These are phyloP conservation scores for Drosophila watanabei DNA, from an alignment of 1,140 invertebrate genomes.

Conservation along the genomic window DNA sequence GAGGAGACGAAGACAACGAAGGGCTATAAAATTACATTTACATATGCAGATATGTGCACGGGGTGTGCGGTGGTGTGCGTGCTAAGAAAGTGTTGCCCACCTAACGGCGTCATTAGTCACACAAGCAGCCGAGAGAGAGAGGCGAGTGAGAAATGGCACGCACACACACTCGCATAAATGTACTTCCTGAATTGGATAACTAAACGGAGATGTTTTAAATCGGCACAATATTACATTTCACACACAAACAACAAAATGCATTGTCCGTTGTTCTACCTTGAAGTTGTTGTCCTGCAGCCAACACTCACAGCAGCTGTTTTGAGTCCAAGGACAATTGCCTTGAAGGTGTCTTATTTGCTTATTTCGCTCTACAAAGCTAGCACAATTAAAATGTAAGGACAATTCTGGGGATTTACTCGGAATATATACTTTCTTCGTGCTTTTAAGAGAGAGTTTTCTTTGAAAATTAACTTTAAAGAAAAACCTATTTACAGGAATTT, in stretches of 20 bases:
- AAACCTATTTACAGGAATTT: too few relatives aligned
- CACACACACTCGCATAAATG: slow-evolving; percentile 33
- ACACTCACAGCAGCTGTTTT: slow-evolving; percentile 3
- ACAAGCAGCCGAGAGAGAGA: slow-evolving; percentile 6
- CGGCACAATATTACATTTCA: slow-evolving; percentile 13
- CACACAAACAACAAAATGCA: slow-evolving; percentile 12
- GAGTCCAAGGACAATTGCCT: slow-evolving; percentile 21
- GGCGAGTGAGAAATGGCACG: slow-evolving; percentile 17
- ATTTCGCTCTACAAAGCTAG: not conserved
- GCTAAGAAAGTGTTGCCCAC: slow-evolving; percentile 68
- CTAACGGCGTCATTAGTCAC: slow-evolving; percentile 58
- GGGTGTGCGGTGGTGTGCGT: slow-evolving; percentile 6
- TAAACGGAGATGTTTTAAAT: slow-evolving; percentile 26
- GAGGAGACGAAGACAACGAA: slow-evolving; percentile 8
- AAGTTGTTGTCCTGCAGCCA: slow-evolving; percentile 3
- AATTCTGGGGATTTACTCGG: not conserved
- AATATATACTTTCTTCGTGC: not conserved
- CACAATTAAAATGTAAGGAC: slow-evolving; percentile 12
- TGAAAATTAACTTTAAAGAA: too few relatives aligned
- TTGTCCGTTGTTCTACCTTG: slow-evolving; percentile 11
- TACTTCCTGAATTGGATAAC: slow-evolving; percentile 30
- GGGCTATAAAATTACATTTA: slow-evolving; percentile 54
- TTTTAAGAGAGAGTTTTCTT: not conserved
- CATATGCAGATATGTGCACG: slow-evolving; percentile 44
- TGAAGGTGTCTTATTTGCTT: slow-evolving; percentile 1